Evolutionary conservation across 1,140 invertebrate species (phyloP).

Genomic region (Drosophila kohkoa): DNA sequence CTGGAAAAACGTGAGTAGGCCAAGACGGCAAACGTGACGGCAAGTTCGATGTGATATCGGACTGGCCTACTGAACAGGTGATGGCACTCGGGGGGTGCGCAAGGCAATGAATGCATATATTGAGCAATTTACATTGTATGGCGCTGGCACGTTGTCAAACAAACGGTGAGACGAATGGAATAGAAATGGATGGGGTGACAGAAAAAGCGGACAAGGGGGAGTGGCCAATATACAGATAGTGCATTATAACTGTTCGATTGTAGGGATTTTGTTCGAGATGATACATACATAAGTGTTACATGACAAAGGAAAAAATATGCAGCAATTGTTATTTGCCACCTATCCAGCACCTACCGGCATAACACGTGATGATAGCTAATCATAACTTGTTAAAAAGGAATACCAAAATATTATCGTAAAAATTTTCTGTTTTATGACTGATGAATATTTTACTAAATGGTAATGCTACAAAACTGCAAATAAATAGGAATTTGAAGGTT

Average conservation of each 20-base stretch:
- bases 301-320: constrained; percentile 22
- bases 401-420: too few species aligned
- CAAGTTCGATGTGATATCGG: constrained; percentile 66
- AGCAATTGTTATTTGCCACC: not conserved
- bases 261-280: not conserved
- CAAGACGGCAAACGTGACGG: constrained; percentile 69
- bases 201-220: too few species aligned
- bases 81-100: constrained; percentile 11
- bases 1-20: constrained; percentile 69
- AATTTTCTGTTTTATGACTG: too few species aligned
- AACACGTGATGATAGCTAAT: constrained; percentile 21
- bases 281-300: constrained; percentile 10
- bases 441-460: too few species aligned
- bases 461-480: too few species aligned
- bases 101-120: constrained; percentile 35
- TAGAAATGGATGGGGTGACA: not conserved
- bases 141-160: constrained; percentile 37
- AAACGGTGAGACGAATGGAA: not conserved
- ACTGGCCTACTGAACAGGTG: constrained; percentile 71
- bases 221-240: not conserved
- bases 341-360: constrained; percentile 43
- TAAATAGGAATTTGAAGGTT: too few species aligned
- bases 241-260: not conserved
- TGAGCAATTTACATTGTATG: constrained; percentile 31
- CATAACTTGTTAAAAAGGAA: too few species aligned